Evolutionary conservation across 2,888 invertebrate species (phyloP).

Genomic region (Microctonus aethiopoides): DNA sequence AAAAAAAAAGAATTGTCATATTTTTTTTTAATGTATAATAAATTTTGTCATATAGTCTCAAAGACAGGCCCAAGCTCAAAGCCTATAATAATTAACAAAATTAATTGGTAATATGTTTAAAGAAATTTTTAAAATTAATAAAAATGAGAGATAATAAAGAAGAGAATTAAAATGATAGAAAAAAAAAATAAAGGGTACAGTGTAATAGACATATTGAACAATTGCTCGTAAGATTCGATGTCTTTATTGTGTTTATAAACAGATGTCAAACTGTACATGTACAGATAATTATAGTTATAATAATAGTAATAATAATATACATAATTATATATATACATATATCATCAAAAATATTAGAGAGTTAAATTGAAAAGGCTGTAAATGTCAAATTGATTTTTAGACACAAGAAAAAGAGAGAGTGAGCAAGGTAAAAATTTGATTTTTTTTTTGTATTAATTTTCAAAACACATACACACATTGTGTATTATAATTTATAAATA

Average conservation of each 20-base stretch:
- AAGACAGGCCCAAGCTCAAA: slow-evolving; percentile 56
- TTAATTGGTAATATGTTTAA: slow-evolving; percentile 38
- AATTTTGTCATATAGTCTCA: slow-evolving; percentile 40
- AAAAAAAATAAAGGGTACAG: slow-evolving; percentile 42
- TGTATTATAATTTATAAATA: not conserved
- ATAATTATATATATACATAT: too few relatives aligned
- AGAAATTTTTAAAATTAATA: slow-evolving; percentile 31
- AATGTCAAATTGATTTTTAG: too few relatives aligned
- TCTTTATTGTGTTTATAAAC: slow-evolving; percentile 55
- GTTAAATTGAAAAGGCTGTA: slow-evolving; percentile 54
- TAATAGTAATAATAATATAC: too few relatives aligned
- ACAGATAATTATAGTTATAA: slow-evolving; percentile 52
- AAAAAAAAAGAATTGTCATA: slow-evolving; percentile 11
- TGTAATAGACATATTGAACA: slow-evolving; percentile 40
- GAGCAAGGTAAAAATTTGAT: not conserved
- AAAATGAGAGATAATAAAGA: slow-evolving; percentile 27
- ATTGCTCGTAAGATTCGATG: slow-evolving; percentile 49
- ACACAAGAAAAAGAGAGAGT: too few relatives aligned
- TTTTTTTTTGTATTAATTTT: slow-evolving; percentile 2
- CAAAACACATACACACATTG: not conserved
- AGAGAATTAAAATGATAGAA: slow-evolving; percentile 14
- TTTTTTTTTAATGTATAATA: slow-evolving; percentile 30
- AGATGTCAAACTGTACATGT: slow-evolving; percentile 53
- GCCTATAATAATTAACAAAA: slow-evolving; percentile 59
- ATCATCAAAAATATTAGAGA: slow-evolving; percentile 50